Evolutionary conservation across 53 echinoderm and acorn worm species (phyloP).

Genomic region (Stichopus horrens): DNA sequence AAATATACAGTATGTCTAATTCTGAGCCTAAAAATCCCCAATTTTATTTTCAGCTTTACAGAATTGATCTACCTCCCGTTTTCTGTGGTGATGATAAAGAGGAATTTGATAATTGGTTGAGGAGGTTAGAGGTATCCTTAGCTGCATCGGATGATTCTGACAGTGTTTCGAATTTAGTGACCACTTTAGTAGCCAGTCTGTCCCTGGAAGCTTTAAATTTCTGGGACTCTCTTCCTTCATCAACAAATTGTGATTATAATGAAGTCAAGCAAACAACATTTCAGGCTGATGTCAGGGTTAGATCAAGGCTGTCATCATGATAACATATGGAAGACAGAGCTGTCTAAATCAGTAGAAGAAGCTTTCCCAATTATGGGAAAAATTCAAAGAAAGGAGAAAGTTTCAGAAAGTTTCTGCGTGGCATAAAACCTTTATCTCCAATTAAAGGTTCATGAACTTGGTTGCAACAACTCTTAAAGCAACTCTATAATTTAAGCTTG

Average conservation of each 20-base stretch:
- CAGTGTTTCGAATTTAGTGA: not conserved
- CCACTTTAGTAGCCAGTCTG: not conserved
- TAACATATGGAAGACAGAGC: too few relatives aligned
- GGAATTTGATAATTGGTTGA: conserved; percentile 19
- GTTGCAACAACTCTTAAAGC: too few relatives aligned
- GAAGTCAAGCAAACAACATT: not conserved
- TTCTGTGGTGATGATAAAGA: conserved; percentile 12
- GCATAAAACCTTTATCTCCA: too few relatives aligned
- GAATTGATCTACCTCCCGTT: not conserved
- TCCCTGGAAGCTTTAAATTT: not conserved
- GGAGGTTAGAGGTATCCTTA: conserved; percentile 26
- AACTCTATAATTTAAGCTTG: too few relatives aligned
- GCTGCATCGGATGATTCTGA: conserved; percentile 22
- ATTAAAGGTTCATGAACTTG: too few relatives aligned
- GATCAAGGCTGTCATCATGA: not conserved
- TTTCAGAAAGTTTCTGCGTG: too few relatives aligned
- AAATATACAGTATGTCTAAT: conserved; percentile 7
- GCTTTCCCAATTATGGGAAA: too few relatives aligned
- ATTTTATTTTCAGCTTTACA: not conserved
- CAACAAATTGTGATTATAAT: not conserved
- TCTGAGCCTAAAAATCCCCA: not conserved
- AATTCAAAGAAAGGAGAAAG: too few relatives aligned
- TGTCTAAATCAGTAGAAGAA: too few relatives aligned
- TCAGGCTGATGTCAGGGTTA: conserved; percentile 1
- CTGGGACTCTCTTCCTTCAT: conserved; percentile 27